These are phyloP conservation scores for Penaeus monodon DNA, from an alignment of 2,888 invertebrate species.

Conservation along the genomic window DNA sequence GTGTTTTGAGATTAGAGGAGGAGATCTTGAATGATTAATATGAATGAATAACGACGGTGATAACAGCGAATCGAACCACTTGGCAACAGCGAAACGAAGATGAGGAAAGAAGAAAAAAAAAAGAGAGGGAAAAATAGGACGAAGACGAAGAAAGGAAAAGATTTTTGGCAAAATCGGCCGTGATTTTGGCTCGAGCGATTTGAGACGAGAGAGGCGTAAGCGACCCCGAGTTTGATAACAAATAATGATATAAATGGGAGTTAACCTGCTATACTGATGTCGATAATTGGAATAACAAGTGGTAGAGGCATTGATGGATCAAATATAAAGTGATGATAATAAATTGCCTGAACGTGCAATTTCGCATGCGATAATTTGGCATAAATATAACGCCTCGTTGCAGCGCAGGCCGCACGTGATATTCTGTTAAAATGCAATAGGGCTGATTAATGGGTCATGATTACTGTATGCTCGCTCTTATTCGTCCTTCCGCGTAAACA, in stretches of 20 bases:
- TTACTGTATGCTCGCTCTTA: no score
- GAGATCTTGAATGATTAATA: no score
- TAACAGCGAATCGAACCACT: no score
- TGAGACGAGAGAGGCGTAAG: constrained; percentile 1
- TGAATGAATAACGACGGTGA: no score
- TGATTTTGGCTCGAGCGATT: constrained; percentile 16
- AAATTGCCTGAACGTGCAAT: constrained; percentile 28
- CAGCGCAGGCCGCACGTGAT: not conserved
- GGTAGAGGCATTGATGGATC: constrained; percentile 42
- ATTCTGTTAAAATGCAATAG: not conserved
- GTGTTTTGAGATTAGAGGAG: no score
- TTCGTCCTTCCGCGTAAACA: no score
- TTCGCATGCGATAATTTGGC: constrained; percentile 29
- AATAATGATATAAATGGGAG: constrained; percentile 54
- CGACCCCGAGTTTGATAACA: constrained; percentile 27
- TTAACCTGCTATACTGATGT: constrained; percentile 27
- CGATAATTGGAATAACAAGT: constrained; percentile 53
- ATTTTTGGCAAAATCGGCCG: constrained; percentile 3
- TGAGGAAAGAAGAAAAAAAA: not conserved
- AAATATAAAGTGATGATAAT: constrained; percentile 40
- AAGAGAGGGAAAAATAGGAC: not conserved
- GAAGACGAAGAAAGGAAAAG: not conserved
- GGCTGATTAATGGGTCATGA: no score
- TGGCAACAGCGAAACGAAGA: constrained; percentile 11
- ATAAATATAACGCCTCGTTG: constrained; percentile 18